Base-by-base conservation (phyloP, 2,888 invertebrate species). In the Taphrorychus bicolor region DNA sequence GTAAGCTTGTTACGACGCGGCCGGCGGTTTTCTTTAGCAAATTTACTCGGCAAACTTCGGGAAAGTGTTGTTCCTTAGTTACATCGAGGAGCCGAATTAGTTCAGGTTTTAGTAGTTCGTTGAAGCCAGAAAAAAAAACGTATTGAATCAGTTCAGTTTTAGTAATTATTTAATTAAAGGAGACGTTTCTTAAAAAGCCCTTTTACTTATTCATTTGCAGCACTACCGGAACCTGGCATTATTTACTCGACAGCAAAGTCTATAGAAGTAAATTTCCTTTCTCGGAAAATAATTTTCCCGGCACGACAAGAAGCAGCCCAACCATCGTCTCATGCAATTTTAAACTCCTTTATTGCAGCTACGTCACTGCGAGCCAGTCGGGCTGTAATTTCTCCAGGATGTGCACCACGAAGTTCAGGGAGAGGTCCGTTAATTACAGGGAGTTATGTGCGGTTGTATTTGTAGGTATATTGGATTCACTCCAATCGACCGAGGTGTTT, bases 31-130 rank as follows among this genome's bases (percentile, higher is more conserved):
- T 62, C 62, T 40, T 60, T 56, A 56, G 42, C 48, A 62, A 62
- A 62, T 54, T 62, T 62, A 48, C 56, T 62, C 18, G 18, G 24
- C 56, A 32, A 62, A 62, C 54, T 62, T 62, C 22, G 52, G 9
- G 22, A 61, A 53, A n/a, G n/a, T 48, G 40, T 18, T 18, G 9
- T 48, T 48, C 14, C 16, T 48, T 14, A 14, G 48, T 14, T 16
- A 16, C 19, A 19, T 48, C 16, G 16, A 48, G 48, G 16, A 17
- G 1, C 48, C 19, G 9, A 48, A 48, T 48, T 48, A 5, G 48
- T 40, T 14, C 11, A 14, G 40, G 40, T n/a, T n/a, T n/a, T n/a
- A n/a, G n/a, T n/a, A n/a, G n/a, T n/a, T n/a, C n/a, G n/a, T n/a
- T n/a, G n/a, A n/a, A n/a, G n/a, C n/a, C n/a, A n/a, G n/a, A n/a